Evolutionary conservation across 1,140 invertebrate genomes (phyloP).

Genomic region (Sycobia sp.): DNA sequence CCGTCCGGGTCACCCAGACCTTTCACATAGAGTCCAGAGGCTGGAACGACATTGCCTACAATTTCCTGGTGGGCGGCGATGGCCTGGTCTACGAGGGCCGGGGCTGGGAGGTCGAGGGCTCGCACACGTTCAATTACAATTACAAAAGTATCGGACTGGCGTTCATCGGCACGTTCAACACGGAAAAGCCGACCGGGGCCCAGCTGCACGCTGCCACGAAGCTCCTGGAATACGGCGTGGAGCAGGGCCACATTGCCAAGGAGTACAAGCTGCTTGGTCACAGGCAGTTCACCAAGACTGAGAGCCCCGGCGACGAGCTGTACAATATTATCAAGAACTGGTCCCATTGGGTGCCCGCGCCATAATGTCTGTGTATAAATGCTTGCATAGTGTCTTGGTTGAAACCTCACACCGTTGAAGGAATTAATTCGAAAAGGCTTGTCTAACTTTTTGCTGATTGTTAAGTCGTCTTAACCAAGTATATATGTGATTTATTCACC

Average conservation of each 20-base stretch:
- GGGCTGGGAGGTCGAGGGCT: slow-evolving; percentile 74
- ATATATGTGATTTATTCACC: no score
- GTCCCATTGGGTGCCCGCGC: slow-evolving; percentile 63
- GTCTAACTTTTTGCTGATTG: no score
- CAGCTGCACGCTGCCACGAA: slow-evolving; percentile 67
- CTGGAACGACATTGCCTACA: slow-evolving; percentile 61
- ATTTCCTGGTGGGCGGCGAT: slow-evolving; percentile 70
- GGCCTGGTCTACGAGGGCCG: slow-evolving; percentile 77
- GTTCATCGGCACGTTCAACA: slow-evolving; percentile 62
- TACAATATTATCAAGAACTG: slow-evolving; percentile 69
- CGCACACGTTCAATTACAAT: slow-evolving; percentile 77
- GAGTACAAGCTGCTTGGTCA: slow-evolving; percentile 74
- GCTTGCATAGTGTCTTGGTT: no score
- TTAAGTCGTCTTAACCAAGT: no score
- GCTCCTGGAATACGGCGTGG: slow-evolving; percentile 69
- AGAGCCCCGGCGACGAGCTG: slow-evolving; percentile 72
- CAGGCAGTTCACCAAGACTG: slow-evolving; percentile 69
- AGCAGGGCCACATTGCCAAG: slow-evolving; percentile 63
- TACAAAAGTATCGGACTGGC: slow-evolving; percentile 74
- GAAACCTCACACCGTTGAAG: no score
- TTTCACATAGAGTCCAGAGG: slow-evolving; percentile 73
- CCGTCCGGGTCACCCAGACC: slow-evolving; percentile 69
- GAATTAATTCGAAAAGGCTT: no score
- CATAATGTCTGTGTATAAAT: no score
- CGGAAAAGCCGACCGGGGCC: slow-evolving; percentile 12